These are phyloP conservation scores for Lithobates sylvaticus DNA, from an alignment of 2,797 vertebrate genomes.

Conservation along the genomic window DNA sequence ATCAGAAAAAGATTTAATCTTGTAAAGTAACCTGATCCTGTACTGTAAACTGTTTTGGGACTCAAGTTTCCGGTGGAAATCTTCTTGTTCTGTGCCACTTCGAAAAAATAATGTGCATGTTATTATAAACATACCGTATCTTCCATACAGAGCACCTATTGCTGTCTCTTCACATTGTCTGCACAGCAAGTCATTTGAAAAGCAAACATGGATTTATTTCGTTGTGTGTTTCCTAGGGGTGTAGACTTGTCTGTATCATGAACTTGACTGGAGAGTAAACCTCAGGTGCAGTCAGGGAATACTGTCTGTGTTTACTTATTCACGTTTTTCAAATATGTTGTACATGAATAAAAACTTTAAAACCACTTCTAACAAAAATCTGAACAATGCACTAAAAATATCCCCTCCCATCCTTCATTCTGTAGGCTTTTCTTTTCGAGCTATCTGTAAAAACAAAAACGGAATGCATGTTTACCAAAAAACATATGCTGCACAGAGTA, in stretches of 20 bases:
- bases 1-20: background rate
- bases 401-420: slow-evolving; percentile 42
- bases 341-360: slow-evolving; percentile 62
- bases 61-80: slow-evolving; percentile 44
- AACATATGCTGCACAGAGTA: slow-evolving; percentile 44
- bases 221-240: slow-evolving; percentile 53
- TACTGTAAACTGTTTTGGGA: slow-evolving; percentile 38
- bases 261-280: slow-evolving; percentile 58
- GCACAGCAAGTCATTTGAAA: slow-evolving; percentile 43
- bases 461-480: slow-evolving; percentile 60
- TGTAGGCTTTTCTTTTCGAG: slow-evolving; percentile 47
- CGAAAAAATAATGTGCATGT: slow-evolving; percentile 39
- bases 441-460: slow-evolving; percentile 59
- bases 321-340: slow-evolving; percentile 50
- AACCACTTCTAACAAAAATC: slow-evolving; percentile 60
- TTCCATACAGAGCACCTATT: slow-evolving; percentile 28
- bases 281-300: slow-evolving; percentile 62
- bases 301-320: slow-evolving; percentile 55
- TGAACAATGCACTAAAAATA: slow-evolving; percentile 39
- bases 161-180: slow-evolving; percentile 41
- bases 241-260: slow-evolving; percentile 58
- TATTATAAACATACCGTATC: slow-evolving; percentile 35
- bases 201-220: slow-evolving; percentile 58
- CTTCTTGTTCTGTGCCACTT: slow-evolving; percentile 25
- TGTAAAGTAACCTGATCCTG: slow-evolving; percentile 28